A percentile compares a stretch with the other conserved stretches of the same genome.
Conservation (phyloP, 2,888 invertebrate genomes). For the Digitonthophagus gazella region DNA sequence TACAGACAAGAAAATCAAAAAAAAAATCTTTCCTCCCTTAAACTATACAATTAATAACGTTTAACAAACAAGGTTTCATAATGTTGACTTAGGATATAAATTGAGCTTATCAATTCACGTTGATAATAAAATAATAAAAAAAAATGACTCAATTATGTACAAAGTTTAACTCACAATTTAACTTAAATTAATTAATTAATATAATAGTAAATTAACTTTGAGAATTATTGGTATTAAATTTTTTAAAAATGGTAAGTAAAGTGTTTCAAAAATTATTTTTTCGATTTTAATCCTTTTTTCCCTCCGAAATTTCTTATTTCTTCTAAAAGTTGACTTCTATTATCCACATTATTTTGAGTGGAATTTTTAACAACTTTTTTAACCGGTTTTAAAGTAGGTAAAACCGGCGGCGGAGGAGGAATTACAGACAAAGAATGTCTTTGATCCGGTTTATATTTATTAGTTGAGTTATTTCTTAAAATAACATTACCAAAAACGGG, state of each 20-base stretch:
- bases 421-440: conserved; percentile 32
- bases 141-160: conserved; percentile 29
- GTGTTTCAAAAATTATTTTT: conserved; percentile 13
- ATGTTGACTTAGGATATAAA: conserved; percentile 25
- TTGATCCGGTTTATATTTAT: conserved; percentile 13
- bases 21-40: conserved; percentile 14
- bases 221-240: conserved; percentile 6
- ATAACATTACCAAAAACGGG: conserved; percentile 33
- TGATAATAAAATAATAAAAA: conserved; percentile 26
- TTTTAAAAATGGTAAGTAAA: conserved; percentile 6
- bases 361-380: conserved; percentile 22
- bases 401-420: conserved; percentile 45
- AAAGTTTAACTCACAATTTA: conserved; percentile 14
- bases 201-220: not conserved
- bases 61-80: conserved; percentile 8
- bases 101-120: conserved; percentile 27
- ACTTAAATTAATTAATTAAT: conserved; percentile 10
- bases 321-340: conserved; percentile 65
- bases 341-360: conserved; percentile 51
- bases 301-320: conserved; percentile 71
- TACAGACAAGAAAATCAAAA: conserved; percentile 17
- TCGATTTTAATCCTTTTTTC: conserved; percentile 43
- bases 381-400: conserved; percentile 34
- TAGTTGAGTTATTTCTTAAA: conserved; percentile 31
- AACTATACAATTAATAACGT: conserved; percentile 2